phyloP scores from a whole-genome alignment of 2,888 invertebrate species.

The Dorcus parallelipipedus region DNA sequence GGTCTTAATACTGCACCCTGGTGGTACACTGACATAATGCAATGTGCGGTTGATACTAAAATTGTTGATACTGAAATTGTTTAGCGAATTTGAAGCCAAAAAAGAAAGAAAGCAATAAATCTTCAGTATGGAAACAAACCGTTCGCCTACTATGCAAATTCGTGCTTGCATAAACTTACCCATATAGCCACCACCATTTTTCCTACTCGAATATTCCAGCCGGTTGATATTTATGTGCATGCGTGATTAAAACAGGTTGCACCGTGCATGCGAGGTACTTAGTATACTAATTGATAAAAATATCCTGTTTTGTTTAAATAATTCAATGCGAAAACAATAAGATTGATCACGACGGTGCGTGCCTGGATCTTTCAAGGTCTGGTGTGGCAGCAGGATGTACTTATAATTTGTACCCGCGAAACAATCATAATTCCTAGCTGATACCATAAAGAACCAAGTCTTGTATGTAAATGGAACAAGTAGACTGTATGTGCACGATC shows the following conservation, averaged over 20 bases:
- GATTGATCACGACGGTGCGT: neutral
- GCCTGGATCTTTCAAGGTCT: neutral
- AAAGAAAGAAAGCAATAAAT: neutral
- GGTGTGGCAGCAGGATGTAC: conserved; percentile 17
- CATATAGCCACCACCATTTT: no score
- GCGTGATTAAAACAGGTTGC: conserved; percentile 8
- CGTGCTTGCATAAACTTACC: no score
- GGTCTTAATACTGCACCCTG: no score
- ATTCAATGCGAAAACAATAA: neutral
- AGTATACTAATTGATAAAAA: conserved; percentile 3
- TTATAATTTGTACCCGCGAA: conserved; percentile 16
- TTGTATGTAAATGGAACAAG: conserved; percentile 18
- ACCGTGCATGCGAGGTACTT: conserved; percentile 1
- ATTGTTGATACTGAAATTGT: no score
- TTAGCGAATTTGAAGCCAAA: neutral
- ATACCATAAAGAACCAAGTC: conserved; percentile 12
- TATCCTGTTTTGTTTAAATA: neutral
- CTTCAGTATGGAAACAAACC: neutral
- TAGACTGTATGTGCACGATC: conserved; percentile 16
- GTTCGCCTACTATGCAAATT: no score
- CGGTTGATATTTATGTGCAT: conserved; percentile 1
- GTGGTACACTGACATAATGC: no score
- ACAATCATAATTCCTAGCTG: conserved; percentile 15
- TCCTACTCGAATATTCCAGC: no score
- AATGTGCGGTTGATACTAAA: no score